phyloP scores from a whole-genome alignment of 1,140 invertebrate species.

The Proctacanthus coquilletti region DNA sequence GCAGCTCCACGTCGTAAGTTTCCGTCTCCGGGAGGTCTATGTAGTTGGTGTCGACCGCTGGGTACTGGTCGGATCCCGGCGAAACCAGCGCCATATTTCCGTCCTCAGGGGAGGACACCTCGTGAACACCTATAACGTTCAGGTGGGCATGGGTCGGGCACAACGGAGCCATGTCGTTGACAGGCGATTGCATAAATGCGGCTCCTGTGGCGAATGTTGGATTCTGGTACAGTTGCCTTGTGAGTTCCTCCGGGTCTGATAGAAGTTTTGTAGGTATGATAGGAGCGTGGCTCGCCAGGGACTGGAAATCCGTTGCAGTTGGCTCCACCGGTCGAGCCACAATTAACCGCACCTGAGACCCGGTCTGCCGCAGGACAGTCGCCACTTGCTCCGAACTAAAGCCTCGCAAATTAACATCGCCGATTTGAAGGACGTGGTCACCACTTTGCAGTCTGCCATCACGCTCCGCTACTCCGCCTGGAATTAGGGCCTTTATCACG shows the following conservation, averaged over 20 bases:
- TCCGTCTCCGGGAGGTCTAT: conserved; percentile 36
- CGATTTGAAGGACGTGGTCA: conserved; percentile 89
- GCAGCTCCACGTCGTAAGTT: conserved; percentile 41
- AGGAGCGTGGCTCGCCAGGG: conserved; percentile 47
- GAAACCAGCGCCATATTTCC: conserved; percentile 2
- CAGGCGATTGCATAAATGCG: conserved; percentile 3
- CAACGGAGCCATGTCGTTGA: neutral
- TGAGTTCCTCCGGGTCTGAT: conserved; percentile 64
- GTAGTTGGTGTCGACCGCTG: conserved; percentile 17
- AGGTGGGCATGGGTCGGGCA: neutral
- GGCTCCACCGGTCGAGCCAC: conserved; percentile 76
- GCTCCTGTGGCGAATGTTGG: conserved; percentile 21
- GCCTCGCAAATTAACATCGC: conserved; percentile 78
- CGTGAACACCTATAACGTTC: too few relatives aligned
- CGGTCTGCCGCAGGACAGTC: conserved; percentile 74
- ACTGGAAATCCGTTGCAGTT: conserved; percentile 43
- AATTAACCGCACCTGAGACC: conserved; percentile 69
- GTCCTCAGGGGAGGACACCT: neutral
- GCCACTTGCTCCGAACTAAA: conserved; percentile 90
- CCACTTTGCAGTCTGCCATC: conserved; percentile 78
- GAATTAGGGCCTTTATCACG: conserved; percentile 82
- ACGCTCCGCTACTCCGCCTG: conserved; percentile 80
- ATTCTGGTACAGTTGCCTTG: conserved; percentile 55
- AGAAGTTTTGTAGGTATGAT: conserved; percentile 70
- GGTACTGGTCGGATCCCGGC: conserved; percentile 6